These are phyloP conservation scores for Phthorimaea operculella DNA, from an alignment of 1,140 invertebrate genomes.

Conservation along the genomic window DNA sequence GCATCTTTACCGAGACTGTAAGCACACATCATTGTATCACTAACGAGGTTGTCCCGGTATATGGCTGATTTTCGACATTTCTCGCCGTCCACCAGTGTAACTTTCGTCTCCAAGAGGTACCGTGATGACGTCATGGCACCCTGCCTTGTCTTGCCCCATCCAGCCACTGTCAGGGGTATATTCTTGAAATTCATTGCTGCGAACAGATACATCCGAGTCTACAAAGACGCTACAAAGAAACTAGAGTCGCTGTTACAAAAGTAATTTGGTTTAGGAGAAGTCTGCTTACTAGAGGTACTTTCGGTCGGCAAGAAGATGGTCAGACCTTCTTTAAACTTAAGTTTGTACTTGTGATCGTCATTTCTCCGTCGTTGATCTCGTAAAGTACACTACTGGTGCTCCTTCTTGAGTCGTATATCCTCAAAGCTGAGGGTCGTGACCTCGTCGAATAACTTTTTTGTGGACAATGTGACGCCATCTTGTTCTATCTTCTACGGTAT, in stretches of 20 bases:
- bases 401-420: too few relatives aligned
- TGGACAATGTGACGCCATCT: too few relatives aligned
- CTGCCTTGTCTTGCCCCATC: constrained; percentile 58
- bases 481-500: too few relatives aligned
- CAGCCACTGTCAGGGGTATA: constrained; percentile 43
- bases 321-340: too few relatives aligned
- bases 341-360: too few relatives aligned
- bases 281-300: background rate
- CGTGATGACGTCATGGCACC: constrained; percentile 52
- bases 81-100: constrained; percentile 34
- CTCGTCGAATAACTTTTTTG: too few relatives aligned
- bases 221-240: background rate
- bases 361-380: too few relatives aligned
- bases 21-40: constrained; percentile 65
- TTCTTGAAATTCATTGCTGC: constrained; percentile 43
- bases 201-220: background rate
- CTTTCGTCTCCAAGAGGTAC: constrained; percentile 54
- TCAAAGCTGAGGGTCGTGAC: too few relatives aligned
- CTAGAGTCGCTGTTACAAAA: too few relatives aligned
- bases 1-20: constrained; percentile 65
- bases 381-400: too few relatives aligned
- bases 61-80: constrained; percentile 44
- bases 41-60: constrained; percentile 48
- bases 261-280: too few relatives aligned
- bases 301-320: background rate